Conservation (phyloP, 2,113 vertebrate species). For the Datnioides undecimradiatus region DNA sequence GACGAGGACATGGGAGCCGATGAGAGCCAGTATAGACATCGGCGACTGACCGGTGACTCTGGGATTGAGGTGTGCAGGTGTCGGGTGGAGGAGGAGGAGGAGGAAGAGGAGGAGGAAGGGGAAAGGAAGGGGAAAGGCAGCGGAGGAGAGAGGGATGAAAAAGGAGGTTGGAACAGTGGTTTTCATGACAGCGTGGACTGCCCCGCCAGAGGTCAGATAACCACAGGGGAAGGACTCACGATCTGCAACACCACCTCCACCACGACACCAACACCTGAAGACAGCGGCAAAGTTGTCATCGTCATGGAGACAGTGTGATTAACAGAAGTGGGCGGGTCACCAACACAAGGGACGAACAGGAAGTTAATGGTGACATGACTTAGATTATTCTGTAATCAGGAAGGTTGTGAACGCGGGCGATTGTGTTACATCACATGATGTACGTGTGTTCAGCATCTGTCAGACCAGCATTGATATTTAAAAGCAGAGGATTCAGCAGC, state of each 20-base stretch:
- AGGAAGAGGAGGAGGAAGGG: conserved; percentile 62
- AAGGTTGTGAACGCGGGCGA: background rate
- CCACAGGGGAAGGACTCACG: conserved; percentile 50
- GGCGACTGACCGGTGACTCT: conserved; percentile 91
- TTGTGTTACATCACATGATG: background rate
- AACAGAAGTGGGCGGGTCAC: background rate
- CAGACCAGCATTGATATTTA: background rate
- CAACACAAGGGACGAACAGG: background rate
- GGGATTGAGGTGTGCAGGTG: conserved; percentile 91
- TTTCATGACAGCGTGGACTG: conserved; percentile 82
- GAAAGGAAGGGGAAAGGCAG: conserved; percentile 44
- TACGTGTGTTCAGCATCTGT: background rate
- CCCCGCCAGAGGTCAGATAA: conserved; percentile 65
- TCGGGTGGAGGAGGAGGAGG: conserved; percentile 75
- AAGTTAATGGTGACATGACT: background rate
- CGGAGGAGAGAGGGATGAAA: conserved; percentile 46
- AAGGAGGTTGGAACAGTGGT: conserved; percentile 34
- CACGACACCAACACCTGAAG: conserved; percentile 40
- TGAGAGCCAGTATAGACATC: conserved; percentile 84
- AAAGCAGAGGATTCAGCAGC: background rate
- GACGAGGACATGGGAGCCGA: conserved; percentile 77
- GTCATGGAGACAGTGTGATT: conserved; percentile 77
- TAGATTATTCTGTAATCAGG: background rate
- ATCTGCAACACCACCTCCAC: conserved; percentile 59
- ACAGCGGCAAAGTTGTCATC: conserved; percentile 61